A percentile compares a stretch with the other conserved stretches of the same genome.
Conservation (phyloP, 2,113 vertebrate genomes). For the Mus spicilegus region DNA sequence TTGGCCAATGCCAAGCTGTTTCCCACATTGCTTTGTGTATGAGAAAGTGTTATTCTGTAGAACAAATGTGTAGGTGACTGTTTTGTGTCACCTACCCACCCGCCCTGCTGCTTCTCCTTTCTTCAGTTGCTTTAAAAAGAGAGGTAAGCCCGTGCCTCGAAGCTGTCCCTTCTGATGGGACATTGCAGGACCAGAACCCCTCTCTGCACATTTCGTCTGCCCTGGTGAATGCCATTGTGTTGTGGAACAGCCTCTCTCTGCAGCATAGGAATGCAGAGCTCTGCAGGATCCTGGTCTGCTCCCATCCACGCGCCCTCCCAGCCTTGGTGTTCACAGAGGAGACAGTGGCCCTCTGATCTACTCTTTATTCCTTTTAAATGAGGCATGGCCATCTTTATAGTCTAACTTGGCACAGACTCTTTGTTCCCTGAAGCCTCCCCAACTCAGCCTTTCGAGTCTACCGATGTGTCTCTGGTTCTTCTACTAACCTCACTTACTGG, state of each 20-base stretch:
- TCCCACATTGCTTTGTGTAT: neutral
- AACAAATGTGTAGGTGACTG: neutral
- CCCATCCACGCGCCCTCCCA: rapidly evolving
- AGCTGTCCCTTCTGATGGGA: neutral
- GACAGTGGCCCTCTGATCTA: neutral
- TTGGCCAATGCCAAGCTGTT: neutral
- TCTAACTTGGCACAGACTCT: neutral
- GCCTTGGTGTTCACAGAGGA: neutral
- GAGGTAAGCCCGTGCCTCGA: neutral
- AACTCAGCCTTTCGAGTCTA: neutral
- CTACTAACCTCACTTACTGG: neutral
- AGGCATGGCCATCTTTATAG: neutral
- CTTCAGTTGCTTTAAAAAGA: neutral
- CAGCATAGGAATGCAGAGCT: neutral
- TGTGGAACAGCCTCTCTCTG: neutral
- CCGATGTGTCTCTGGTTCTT: neutral
- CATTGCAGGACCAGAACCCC: neutral
- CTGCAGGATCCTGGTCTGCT: neutral
- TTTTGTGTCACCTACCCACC: neutral
- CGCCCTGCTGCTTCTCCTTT: neutral
- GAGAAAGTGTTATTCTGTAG: conserved; percentile 17
- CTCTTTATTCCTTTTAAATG: neutral
- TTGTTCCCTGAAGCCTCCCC: neutral
- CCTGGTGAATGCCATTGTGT: neutral
- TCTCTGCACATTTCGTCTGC: neutral